These are phyloP conservation scores for Mythimna albipuncta DNA, from an alignment of 2,888 invertebrate genomes.

Conservation along the genomic window DNA sequence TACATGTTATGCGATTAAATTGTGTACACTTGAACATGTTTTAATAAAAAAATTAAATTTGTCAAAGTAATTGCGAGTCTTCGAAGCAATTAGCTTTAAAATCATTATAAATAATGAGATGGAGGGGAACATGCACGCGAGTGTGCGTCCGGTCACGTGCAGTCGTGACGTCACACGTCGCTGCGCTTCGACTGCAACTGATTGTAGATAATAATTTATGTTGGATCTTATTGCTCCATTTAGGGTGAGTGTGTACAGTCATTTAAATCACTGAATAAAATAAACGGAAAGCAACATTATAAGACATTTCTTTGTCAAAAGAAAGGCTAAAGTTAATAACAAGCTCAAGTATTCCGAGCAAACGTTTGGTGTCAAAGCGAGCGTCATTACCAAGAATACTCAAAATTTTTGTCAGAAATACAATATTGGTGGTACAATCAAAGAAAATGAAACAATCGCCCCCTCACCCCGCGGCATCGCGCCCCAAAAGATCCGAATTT, in stretches of 20 bases:
- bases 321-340: neutral
- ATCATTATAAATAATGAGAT: conserved; percentile 8
- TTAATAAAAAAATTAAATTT: neutral
- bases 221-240: neutral
- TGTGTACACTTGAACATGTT: neutral
- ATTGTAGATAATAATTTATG: neutral
- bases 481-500: conserved; percentile 48
- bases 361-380: conserved; percentile 29
- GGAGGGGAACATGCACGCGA: conserved; percentile 16
- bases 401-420: conserved; percentile 70
- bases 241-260: neutral
- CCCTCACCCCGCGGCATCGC: conserved; percentile 22
- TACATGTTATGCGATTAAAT: neutral
- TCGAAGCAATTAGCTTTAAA: neutral
- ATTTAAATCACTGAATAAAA: neutral
- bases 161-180: conserved; percentile 10
- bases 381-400: conserved; percentile 52
- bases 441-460: conserved; percentile 72
- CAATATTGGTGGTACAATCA: conserved; percentile 76
- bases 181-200: neutral
- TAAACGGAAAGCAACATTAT: neutral
- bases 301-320: neutral
- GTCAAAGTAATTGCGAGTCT: neutral
- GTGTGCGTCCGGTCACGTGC: conserved; percentile 31
- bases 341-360: conserved; percentile 4